A percentile compares a stretch with the other conserved stretches of the same genome.
Evolutionary conservation across 2,113 vertebrate genomes (phyloP).

Genomic region (Periophthalmodon schlosseri): DNA sequence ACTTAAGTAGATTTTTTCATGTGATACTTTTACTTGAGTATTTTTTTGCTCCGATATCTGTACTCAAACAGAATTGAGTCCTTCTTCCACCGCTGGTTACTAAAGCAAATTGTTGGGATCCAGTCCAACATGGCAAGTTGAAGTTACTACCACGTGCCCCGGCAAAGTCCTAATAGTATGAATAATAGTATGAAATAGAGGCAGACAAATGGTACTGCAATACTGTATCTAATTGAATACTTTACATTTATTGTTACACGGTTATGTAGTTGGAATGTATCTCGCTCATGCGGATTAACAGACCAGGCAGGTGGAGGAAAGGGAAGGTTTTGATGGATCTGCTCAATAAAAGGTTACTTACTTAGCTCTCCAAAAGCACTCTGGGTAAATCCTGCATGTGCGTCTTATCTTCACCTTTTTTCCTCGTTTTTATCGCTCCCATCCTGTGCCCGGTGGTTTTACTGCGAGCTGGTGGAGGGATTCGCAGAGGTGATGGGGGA

Average conservation of each 20-base stretch:
- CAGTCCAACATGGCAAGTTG: not conserved
- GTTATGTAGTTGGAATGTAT: constrained; percentile 1
- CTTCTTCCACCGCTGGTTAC: no score
- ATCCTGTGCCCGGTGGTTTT: constrained; percentile 22
- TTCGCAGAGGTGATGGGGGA: constrained; percentile 13
- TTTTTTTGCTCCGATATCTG: no score
- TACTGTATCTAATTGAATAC: not conserved
- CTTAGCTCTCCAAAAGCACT: constrained; percentile 22
- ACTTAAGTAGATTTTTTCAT: no score
- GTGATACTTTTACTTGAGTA: no score
- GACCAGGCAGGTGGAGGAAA: constrained; percentile 1
- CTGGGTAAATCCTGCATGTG: constrained; percentile 38
- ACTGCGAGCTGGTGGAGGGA: constrained; percentile 16
- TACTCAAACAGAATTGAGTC: no score
- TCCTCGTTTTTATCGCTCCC: constrained; percentile 28
- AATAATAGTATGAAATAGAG: not conserved
- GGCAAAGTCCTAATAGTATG: not conserved
- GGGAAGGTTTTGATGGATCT: constrained; percentile 28
- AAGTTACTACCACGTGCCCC: not conserved
- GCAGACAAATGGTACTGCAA: not conserved
- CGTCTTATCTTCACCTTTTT: constrained; percentile 27
- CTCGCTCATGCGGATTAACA: constrained; percentile 13
- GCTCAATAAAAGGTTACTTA: constrained; percentile 33
- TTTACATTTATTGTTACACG: not conserved
- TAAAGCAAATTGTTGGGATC: not conserved